These are phyloP conservation scores for Xyrichtys novacula DNA, from an alignment of 2,797 vertebrate species.

Conservation along the genomic window DNA sequence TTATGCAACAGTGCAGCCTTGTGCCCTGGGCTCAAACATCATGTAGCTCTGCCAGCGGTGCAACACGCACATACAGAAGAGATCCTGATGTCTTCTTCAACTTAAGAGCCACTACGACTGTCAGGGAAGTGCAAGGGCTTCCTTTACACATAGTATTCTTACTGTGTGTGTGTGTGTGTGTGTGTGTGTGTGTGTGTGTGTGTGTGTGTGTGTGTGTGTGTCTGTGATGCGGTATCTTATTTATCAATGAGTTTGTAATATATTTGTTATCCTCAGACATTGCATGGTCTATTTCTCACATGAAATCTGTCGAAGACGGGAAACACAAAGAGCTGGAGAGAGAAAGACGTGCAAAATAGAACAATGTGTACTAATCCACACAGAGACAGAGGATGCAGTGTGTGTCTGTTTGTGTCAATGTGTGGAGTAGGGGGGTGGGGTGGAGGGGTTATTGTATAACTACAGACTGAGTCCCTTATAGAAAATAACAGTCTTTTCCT, in stretches of 20 bases:
- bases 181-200: neutral
- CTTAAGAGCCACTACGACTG: no score
- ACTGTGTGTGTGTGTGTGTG: neutral
- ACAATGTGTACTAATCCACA: conserved; percentile 75
- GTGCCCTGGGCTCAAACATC: conserved; percentile 18
- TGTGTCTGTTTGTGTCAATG: conserved; percentile 23
- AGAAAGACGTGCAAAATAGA: conserved; percentile 39
- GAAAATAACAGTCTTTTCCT: conserved; percentile 36
- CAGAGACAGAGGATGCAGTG: conserved; percentile 55
- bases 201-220: neutral
- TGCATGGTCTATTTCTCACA: neutral
- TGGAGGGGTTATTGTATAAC: conserved; percentile 57
- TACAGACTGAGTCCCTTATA: conserved; percentile 46
- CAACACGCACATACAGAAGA: neutral
- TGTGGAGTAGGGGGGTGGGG: neutral
- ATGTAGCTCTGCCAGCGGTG: neutral
- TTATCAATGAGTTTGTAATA: neutral
- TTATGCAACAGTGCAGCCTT: conserved; percentile 23
- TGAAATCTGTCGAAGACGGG: neutral
- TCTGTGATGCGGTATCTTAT: neutral
- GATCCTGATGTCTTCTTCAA: neutral
- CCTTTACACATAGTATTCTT: no score
- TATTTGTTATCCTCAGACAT: neutral
- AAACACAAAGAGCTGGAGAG: conserved; percentile 10
- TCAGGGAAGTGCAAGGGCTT: no score